Evolutionary conservation across 1,140 invertebrate genomes (phyloP).

Genomic region (Protaetia brevitarsis): DNA sequence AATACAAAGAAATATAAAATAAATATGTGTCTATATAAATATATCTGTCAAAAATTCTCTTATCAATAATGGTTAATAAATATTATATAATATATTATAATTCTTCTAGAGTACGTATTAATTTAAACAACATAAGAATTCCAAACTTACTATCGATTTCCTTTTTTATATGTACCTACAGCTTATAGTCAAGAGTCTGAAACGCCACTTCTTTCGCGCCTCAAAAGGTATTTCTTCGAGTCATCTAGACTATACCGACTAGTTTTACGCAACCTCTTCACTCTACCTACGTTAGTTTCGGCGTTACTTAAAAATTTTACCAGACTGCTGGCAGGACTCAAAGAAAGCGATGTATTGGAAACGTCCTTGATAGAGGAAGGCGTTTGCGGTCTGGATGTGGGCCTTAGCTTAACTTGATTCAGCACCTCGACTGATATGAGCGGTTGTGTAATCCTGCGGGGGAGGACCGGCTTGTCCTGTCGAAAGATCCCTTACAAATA

Average conservation of each 20-base stretch:
- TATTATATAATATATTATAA: too few species aligned
- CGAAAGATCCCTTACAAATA: constrained; percentile 5
- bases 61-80: too few species aligned
- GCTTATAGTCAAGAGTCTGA: neutral
- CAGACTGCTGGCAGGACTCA: constrained; percentile 36
- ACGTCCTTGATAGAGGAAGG: constrained; percentile 11
- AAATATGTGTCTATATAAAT: too few species aligned
- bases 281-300: constrained; percentile 29
- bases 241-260: constrained; percentile 39
- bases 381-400: constrained; percentile 24
- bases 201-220: neutral
- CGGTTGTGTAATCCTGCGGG: constrained; percentile 28
- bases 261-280: constrained; percentile 31
- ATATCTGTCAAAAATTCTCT: too few species aligned
- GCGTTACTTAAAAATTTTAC: constrained; percentile 33
- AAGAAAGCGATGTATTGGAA: constrained; percentile 18
- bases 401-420: constrained; percentile 38
- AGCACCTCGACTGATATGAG: constrained; percentile 37
- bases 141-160: too few species aligned
- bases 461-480: constrained; percentile 9
- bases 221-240: neutral
- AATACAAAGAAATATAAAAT: too few species aligned
- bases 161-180: neutral
- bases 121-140: too few species aligned
- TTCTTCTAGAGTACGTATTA: too few species aligned